phyloP scores from a whole-genome alignment of 2,797 vertebrate genomes.

The Phoxinus dragarum region DNA sequence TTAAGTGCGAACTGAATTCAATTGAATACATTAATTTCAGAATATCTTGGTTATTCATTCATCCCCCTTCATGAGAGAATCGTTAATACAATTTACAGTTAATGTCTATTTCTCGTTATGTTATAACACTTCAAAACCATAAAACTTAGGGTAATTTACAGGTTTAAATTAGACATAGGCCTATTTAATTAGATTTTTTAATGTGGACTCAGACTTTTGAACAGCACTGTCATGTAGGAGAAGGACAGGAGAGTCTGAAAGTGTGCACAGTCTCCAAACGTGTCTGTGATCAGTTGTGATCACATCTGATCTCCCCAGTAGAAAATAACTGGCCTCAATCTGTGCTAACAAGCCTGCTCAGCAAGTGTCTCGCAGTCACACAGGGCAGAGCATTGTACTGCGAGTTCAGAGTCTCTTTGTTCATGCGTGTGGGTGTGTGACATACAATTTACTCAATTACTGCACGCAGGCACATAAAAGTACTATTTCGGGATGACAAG shows the following conservation, averaged over 20 bases:
- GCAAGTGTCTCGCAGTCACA: conserved; percentile 40
- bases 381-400: background rate
- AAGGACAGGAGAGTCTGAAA: background rate
- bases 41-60: background rate
- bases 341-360: conserved; percentile 69
- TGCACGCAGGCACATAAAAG: background rate
- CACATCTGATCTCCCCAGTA: conserved; percentile 66
- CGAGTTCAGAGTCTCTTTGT: background rate
- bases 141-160: background rate
- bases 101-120: background rate
- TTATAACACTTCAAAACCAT: background rate
- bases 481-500: background rate
- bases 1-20: background rate
- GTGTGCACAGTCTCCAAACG: background rate
- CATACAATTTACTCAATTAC: background rate
- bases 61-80: background rate
- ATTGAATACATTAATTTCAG: background rate
- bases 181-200: background rate
- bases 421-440: conserved; percentile 1
- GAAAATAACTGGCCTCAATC: conserved; percentile 81
- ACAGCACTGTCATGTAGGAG: background rate
- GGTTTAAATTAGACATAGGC: background rate
- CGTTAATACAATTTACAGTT: background rate
- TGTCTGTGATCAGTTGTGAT: conserved; percentile 37
- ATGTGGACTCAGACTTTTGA: background rate